phyloP scores from a whole-genome alignment of 2,113 vertebrate genomes.

The Polyodon spathula region DNA sequence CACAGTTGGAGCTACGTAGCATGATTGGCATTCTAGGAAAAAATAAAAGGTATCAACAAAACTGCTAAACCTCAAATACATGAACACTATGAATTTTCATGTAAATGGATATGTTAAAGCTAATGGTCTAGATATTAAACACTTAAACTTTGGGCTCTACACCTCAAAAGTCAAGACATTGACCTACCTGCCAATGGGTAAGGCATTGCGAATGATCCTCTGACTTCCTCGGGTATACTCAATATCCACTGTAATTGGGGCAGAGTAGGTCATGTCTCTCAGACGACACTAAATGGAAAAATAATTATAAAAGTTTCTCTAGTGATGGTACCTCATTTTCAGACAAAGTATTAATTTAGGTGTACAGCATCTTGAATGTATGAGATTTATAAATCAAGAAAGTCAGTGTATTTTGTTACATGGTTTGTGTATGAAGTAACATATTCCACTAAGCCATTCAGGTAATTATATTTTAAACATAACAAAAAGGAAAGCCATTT shows the following conservation, averaged over 20 bases:
- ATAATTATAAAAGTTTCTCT: too few relatives aligned
- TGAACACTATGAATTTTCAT: not conserved
- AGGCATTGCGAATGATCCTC: constrained; percentile 90
- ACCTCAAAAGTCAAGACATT: not conserved
- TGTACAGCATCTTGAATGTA: too few relatives aligned
- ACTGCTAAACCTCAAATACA: not conserved
- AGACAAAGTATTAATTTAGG: too few relatives aligned
- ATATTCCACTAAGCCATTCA: too few relatives aligned
- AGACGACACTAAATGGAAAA: constrained; percentile 73
- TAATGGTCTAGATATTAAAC: not conserved
- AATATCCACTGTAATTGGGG: constrained; percentile 90
- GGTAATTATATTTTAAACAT: too few relatives aligned
- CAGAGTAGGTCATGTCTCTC: constrained; percentile 94
- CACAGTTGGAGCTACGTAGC: constrained; percentile 93
- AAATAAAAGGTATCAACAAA: constrained; percentile 3
- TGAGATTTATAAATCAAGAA: too few relatives aligned
- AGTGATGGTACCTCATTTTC: not conserved
- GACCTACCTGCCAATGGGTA: constrained; percentile 84
- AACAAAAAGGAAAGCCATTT: too few relatives aligned
- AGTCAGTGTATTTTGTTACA: too few relatives aligned
- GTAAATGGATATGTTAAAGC: not conserved
- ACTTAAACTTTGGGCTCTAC: not conserved
- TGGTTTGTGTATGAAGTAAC: too few relatives aligned
- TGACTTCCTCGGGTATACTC: constrained; percentile 94
- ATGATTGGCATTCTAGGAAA: constrained; percentile 90